Base-by-base conservation (phyloP, 92 coral and sea anemone genomes). In the Meandrina meandrites region DNA sequence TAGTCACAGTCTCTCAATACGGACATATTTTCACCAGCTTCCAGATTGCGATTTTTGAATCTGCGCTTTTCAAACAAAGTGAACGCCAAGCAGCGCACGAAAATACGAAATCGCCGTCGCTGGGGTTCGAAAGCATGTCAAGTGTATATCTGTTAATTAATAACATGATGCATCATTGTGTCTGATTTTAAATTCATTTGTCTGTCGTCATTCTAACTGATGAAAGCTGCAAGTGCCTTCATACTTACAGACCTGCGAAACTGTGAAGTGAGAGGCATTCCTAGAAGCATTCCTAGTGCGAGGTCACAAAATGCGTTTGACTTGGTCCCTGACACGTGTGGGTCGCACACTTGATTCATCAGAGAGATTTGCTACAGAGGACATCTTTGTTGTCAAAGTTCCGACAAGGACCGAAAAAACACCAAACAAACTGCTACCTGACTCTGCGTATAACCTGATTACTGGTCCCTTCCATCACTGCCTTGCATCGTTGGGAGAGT, bases 131-230 rank as follows among this genome's bases (percentile, higher is more conserved):
- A 82, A 47, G 51, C 67, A 9, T 47, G 36, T 81, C 77, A 48
- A 69, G 68, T 35, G 40, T 15, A 12, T 22, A 81, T 51, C 81
- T 78, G 81, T 81, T 67, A 81, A 67, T 48, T 68, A 14, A 82
- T 21, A 42, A 16, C 53, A 47, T 27, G n/a, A 45, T 66, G 27
- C 36, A 34, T 24, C 27, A 12, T 60, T 60, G 68, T 70, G 40
- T 42, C 51, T 82, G 9, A 36, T 57, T 16, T 48, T 8, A 35
- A 35, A 60, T 62, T 50, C 86, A 83, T 72, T 83, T 83, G 79
- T 32, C 28, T 53, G 32, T 66, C 86, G 62, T 83, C 79, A 73
- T 54, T 22, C 6, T 4, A 36, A 14, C 34, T 34, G 86, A 72
- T 53, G 47, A 72, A 51, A 24, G 34, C 9, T 72, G 48, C 45